Base-by-base conservation (phyloP, 2,888 invertebrate genomes). In the Coronaproctus castanopsis region DNA sequence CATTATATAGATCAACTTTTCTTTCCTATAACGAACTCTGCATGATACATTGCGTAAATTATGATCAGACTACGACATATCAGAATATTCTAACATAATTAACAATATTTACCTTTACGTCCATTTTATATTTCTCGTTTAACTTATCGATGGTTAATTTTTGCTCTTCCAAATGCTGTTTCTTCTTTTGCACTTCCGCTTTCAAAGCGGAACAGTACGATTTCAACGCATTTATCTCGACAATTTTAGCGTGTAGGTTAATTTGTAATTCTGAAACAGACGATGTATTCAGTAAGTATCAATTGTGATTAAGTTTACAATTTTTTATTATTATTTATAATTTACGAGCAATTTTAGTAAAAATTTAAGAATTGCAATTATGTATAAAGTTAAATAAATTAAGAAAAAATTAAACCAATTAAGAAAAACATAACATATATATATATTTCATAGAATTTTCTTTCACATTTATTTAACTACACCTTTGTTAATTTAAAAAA, bases 101-200 rank as follows among this genome's bases (percentile, higher is more conserved):
- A n/a, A n/a, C n/a, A n/a, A n/a, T n/a, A n/a, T n/a, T n/a, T 76
- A 78, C 73, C 69, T 72, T 75, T 3, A 77, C 66, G 67, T 79
- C 78, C 50, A 74, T 71, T 61, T 72, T 72, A 65, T 74, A 77
- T 24, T 74, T 68, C 52, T 76, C 75, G 58, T 75, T 73, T 1
- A 55, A 55, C n/a, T 24, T 23, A n/a, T 22, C 19, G 18, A 48
- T 36, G 5, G 5, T 36, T 14, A 36, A 36, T 36, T 36, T 36
- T 14, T 36, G 36, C 14, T 36, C 36, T 36, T 36, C 36, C 5
- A 36, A 8, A 36, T 8, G 36, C 8, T 14, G 14, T 14, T 5
- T 36, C 14, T 36, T 36, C 36, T 36, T 36, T 36, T 36, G 8
- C 36, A 36, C 8, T 36, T 36, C 36, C 5, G 36, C 36, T 36